Evolutionary conservation across 2,113 vertebrate genomes (phyloP).

Genomic region (Chaetodon trifascialis): DNA sequence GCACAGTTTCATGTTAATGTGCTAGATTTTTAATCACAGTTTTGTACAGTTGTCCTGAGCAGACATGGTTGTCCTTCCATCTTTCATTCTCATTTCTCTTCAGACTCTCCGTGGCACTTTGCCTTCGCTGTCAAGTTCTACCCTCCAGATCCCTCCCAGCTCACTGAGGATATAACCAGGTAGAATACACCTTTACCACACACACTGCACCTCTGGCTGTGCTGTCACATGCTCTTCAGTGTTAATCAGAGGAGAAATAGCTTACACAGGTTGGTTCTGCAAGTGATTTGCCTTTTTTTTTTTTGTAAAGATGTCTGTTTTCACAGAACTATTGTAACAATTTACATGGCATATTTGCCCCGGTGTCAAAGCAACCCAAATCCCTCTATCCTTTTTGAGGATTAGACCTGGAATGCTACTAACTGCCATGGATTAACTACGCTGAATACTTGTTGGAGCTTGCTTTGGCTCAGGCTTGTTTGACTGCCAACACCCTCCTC

Average conservation of each 20-base stretch:
- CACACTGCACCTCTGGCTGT: conserved; percentile 8
- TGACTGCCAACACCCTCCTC: conserved; percentile 57
- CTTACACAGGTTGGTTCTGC: conserved; percentile 26
- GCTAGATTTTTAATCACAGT: background rate
- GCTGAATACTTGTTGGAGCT: conserved; percentile 62
- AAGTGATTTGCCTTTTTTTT: conserved; percentile 18
- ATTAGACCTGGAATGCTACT: conserved; percentile 69
- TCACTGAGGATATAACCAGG: conserved; percentile 98
- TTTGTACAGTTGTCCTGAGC: background rate
- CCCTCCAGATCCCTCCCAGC: conserved; percentile 96
- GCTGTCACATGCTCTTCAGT: conserved; percentile 32
- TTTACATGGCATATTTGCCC: conserved; percentile 49
- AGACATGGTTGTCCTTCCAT: background rate
- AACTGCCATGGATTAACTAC: conserved; percentile 65
- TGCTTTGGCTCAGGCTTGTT: conserved; percentile 56
- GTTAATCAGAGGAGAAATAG: conserved; percentile 33
- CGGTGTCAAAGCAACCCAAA: conserved; percentile 60
- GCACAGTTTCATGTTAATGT: background rate
- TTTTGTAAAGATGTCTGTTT: conserved; percentile 39
- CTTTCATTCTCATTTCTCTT: conserved; percentile 52
- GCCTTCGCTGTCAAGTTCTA: conserved; percentile 98
- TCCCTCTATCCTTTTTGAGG: conserved; percentile 51
- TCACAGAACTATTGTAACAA: conserved; percentile 45
- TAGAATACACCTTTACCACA: conserved; percentile 65
- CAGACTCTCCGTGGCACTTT: conserved; percentile 94